Base-by-base conservation (phyloP, 1,140 invertebrate species). In the Meloidogyne hapla region DNA sequence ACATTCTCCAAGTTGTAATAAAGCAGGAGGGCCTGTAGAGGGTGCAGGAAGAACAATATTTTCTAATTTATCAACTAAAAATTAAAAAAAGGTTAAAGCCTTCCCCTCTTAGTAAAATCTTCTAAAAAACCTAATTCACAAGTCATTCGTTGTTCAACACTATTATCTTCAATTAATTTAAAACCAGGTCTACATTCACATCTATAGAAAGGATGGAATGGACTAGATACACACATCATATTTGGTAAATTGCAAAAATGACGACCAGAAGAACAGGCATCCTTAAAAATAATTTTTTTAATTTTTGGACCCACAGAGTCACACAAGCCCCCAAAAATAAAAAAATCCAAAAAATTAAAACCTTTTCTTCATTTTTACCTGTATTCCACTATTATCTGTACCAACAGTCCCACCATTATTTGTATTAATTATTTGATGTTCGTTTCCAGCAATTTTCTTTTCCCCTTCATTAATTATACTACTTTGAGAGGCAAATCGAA, bases 401-500 rank as follows among this genome's bases (percentile, higher is more conserved):
- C 9, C 42, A 61, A 1, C 45, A 8, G 10, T 9, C 12, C 69
- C n/a, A n/a, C 42, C 26, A 13, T 61, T 61, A 26, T 9, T 28
- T n/a, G 13, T 38, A n/a, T 33, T 38, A 64, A 61, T 64, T 45
- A n/a, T 21, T n/a, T 18, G 15, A 9, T 28, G 13, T 45, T 61
- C 69, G n/a, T 70, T 61, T 48, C 26, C 40, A 2, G 2, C 48
- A 21, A n/a, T 25, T 40, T 18, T 40, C 1, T 56, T 28, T 63
- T 33, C 25, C 3, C 23, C 71, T 13, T 23, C 56, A 23, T 38
- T 33, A 12, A 73, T 21, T 12, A 73, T 28, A 18, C 56, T 61
- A 21, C 56, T 64, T 62, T 74, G 76, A 6, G 78, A 81, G 5
- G 93, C 93, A 86, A 93, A 94, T 80, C 94, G 90, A 6, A 95